Evolutionary conservation across 2,888 invertebrate species (phyloP).

Genomic region (Gari tellinella): DNA sequence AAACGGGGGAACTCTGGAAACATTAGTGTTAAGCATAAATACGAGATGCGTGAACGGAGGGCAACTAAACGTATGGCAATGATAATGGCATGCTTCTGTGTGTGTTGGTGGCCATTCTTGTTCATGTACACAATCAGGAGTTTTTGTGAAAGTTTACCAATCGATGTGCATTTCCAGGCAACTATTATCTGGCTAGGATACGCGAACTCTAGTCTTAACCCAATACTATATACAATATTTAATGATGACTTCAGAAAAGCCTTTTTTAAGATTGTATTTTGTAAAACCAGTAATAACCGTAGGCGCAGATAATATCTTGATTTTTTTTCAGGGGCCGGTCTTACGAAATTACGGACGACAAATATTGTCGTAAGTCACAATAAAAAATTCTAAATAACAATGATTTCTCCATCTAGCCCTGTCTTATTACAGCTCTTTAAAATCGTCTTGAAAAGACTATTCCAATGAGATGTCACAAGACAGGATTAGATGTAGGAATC

Average conservation of each 20-base stretch:
- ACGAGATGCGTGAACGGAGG: slow-evolving; percentile 82
- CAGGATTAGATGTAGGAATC: no score
- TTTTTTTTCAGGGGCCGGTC: no score
- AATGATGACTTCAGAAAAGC: slow-evolving; percentile 84
- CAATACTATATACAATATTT: slow-evolving; percentile 83
- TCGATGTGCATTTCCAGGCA: slow-evolving; percentile 79
- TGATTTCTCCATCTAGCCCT: no score
- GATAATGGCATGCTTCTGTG: slow-evolving; percentile 83
- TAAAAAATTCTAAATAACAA: no score
- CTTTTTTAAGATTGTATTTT: slow-evolving; percentile 76
- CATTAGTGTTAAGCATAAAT: slow-evolving; percentile 73
- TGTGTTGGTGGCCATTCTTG: slow-evolving; percentile 85
- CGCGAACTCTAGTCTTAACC: slow-evolving; percentile 83
- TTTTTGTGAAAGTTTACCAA: slow-evolving; percentile 74
- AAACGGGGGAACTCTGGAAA: slow-evolving; percentile 48
- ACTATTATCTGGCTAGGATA: slow-evolving; percentile 84
- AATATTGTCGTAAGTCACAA: no score
- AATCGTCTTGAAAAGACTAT: no score
- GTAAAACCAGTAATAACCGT: slow-evolving; percentile 35
- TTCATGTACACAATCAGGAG: slow-evolving; percentile 83
- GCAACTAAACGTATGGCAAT: slow-evolving; percentile 84
- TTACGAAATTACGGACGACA: no score
- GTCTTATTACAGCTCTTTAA: no score
- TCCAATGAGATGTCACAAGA: no score
- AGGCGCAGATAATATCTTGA: slow-evolving; percentile 9